Evolutionary conservation across 2,888 invertebrate genomes (phyloP).

Genomic region (Marasmarcha lunaedactyla): DNA sequence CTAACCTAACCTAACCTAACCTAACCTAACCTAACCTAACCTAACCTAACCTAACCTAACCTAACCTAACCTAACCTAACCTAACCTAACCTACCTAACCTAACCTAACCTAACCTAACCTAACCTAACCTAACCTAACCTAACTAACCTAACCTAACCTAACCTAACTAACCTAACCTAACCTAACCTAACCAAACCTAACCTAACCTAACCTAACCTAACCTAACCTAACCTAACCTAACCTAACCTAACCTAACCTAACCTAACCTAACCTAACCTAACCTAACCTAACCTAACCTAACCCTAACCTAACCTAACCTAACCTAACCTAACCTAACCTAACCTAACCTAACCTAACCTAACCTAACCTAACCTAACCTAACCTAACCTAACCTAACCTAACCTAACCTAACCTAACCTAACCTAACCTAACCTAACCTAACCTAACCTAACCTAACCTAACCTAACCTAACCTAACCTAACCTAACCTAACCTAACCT

Average conservation of each 20-base stretch:
- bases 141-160: conserved; percentile 11
- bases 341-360: conserved; percentile 14
- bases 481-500: conserved; percentile 11
- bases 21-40: conserved; percentile 7
- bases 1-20: conserved; percentile 7
- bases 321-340: conserved; percentile 14
- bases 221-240: conserved; percentile 15
- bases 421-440: conserved; percentile 18
- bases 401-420: conserved; percentile 11
- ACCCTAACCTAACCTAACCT: conserved; percentile 10
- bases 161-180: conserved; percentile 9
- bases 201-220: conserved; percentile 12
- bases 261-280: conserved; percentile 13
- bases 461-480: conserved; percentile 12
- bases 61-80: conserved; percentile 8
- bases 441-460: conserved; percentile 20
- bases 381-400: conserved; percentile 3
- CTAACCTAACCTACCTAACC: neutral
- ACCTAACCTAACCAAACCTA: conserved; percentile 7
- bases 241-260: conserved; percentile 14
- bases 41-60: conserved; percentile 11
- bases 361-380: conserved; percentile 18
- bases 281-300: conserved; percentile 16
- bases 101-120: conserved; percentile 10
- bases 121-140: conserved; percentile 11